Conservation (phyloP, 2,797 vertebrate species). For the Spheniscus humboldti region DNA sequence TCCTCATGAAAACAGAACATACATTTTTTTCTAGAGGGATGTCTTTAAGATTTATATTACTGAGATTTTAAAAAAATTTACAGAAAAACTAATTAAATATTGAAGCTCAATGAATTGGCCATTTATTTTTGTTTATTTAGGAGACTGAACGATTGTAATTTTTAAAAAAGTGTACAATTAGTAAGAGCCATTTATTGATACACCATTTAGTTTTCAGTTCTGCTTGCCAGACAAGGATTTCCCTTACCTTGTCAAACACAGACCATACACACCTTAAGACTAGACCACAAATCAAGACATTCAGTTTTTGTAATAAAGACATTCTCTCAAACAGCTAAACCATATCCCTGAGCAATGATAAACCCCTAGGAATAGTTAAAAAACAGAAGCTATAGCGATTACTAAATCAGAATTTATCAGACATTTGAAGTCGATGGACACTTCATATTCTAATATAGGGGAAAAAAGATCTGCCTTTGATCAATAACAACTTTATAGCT, state of each 20-base stretch:
- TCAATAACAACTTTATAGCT: neutral
- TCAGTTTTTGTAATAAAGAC: neutral
- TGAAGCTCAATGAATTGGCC: neutral
- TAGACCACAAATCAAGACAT: neutral
- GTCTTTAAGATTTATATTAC: slow-evolving; percentile 8
- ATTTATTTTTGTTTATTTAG: neutral
- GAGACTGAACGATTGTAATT: neutral
- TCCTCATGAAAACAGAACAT: neutral
- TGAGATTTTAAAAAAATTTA: neutral
- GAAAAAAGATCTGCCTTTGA: neutral
- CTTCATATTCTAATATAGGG: neutral
- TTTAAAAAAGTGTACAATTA: neutral
- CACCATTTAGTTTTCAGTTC: neutral
- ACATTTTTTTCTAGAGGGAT: neutral
- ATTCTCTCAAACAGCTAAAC: neutral
- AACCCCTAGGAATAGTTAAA: neutral
- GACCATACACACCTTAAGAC: neutral
- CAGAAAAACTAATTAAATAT: slow-evolving; percentile 9
- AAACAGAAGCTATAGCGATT: neutral
- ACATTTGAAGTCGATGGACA: neutral
- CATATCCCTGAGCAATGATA: neutral
- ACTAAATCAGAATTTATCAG: neutral
- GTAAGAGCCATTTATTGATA: neutral
- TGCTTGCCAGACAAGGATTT: neutral
- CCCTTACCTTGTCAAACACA: neutral